Evolutionary conservation across 2,113 vertebrate genomes (phyloP), one percentile per base, ranked within the genome.

Genomic region (Sakesphorus luctuosus): DNA sequence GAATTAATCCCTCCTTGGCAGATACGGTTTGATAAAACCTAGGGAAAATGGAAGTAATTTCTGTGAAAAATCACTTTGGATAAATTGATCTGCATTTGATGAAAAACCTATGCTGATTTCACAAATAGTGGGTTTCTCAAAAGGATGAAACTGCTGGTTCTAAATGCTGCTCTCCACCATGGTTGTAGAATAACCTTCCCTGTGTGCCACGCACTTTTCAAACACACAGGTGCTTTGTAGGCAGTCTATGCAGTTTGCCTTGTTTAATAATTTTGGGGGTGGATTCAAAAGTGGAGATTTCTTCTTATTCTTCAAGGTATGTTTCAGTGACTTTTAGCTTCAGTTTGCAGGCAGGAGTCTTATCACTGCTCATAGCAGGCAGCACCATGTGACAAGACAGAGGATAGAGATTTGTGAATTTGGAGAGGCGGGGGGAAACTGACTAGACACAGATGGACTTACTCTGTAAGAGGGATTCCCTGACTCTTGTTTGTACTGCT

Each of bases 171-270:
- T 76, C 10, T 33, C 18, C 2, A 5, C 52, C 40, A n/a, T 18
- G 12, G 21, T 18, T 0, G 0, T 20, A 62, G 29, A 52, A 15
- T 28, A 44, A 50, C 10, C 29, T 75, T 36, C 25, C 10, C 31
- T 36, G 7, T 13, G 35, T 72, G 74, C 24, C 26, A 56, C 36
- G 55, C 43, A 12, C 23, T 38, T 68, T 43, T 80, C 35, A 71
- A 74, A 52, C 25, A 58, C 13, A 40, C 14, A 19, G 8, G 11
- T 68, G 11, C 49, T 26, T 52, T 68, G 38, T 18, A 52, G 23
- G 18, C 33, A 56, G 19, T 28, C 35, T 55, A 55, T 47, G 21
- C 5, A 29, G 18, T 38, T 33, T 72, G 7, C 5, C 10, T 43
- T 33, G 2, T 58, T 63, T n/a, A 75, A 38, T 65, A 13, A 19